A percentile compares a stretch with the other conserved stretches of the same genome.
These are phyloP conservation scores for Epinotia demarniana DNA, from an alignment of 2,888 invertebrate species.

Conservation along the genomic window DNA sequence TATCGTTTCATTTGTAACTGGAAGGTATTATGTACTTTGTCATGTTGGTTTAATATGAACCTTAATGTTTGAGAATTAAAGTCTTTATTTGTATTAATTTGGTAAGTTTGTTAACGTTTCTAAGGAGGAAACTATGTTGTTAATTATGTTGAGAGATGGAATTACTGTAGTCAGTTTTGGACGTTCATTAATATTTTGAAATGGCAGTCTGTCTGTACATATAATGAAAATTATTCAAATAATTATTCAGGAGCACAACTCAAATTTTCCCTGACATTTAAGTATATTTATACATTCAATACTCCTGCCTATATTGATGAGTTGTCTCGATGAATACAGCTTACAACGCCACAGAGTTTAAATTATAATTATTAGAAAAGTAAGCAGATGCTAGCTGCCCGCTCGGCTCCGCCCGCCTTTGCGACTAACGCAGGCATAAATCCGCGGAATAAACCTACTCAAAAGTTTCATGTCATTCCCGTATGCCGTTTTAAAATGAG, in stretches of 20 bases:
- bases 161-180: background rate
- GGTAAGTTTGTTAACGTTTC: background rate
- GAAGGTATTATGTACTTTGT: background rate
- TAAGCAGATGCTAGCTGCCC: too few species aligned
- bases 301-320: too few species aligned
- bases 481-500: too few species aligned
- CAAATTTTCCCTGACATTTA: too few species aligned
- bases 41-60: background rate
- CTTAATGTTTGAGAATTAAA: background rate
- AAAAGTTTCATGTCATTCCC: too few species aligned
- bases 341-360: too few species aligned
- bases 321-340: too few species aligned
- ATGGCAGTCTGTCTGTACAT: background rate
- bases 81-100: background rate
- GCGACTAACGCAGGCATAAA: too few species aligned
- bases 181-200: background rate
- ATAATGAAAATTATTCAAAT: background rate
- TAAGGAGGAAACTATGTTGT: background rate
- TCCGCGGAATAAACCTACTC: too few species aligned
- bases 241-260: background rate
- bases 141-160: conserved; percentile 6
- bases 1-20: background rate
- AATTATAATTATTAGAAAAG: too few species aligned
- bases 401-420: too few species aligned
- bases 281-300: too few species aligned